phyloP scores from a whole-genome alignment of 2,113 vertebrate species.

The Camelus bactrianus region DNA sequence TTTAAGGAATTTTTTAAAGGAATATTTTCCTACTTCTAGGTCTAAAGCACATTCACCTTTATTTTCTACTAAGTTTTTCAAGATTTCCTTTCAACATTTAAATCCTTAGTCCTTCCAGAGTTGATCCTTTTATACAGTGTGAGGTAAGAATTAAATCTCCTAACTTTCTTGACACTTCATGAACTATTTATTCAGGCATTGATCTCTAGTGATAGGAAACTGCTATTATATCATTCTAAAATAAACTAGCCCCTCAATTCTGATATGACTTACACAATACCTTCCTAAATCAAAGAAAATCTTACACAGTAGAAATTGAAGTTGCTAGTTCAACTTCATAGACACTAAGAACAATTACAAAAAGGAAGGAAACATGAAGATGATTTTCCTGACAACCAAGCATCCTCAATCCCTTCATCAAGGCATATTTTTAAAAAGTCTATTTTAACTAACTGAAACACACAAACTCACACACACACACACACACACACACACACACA shows the following conservation, averaged over 20 bases:
- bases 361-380: not conserved
- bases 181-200: slow-evolving; percentile 4
- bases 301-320: not conserved
- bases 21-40: not conserved
- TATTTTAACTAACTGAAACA: not conserved
- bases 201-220: not conserved
- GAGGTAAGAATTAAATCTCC: not conserved
- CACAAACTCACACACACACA: not conserved
- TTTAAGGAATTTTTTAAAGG: slow-evolving; percentile 19
- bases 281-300: slow-evolving; percentile 33
- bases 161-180: not conserved
- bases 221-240: slow-evolving; percentile 17
- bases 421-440: not conserved
- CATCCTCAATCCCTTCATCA: not conserved
- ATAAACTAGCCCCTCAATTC: not conserved
- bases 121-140: not conserved
- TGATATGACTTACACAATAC: not conserved
- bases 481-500: no score
- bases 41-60: slow-evolving; percentile 14
- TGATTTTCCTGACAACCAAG: not conserved
- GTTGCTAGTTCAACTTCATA: slow-evolving; percentile 1
- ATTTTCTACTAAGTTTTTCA: slow-evolving; percentile 20
- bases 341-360: not conserved
- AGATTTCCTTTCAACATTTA: slow-evolving; percentile 34
- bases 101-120: not conserved